Percentiles rank a stretch among this genome's conserved stretches.
Conservation (phyloP, 1,140 invertebrate genomes). For the Babylonia areolata region DNA sequence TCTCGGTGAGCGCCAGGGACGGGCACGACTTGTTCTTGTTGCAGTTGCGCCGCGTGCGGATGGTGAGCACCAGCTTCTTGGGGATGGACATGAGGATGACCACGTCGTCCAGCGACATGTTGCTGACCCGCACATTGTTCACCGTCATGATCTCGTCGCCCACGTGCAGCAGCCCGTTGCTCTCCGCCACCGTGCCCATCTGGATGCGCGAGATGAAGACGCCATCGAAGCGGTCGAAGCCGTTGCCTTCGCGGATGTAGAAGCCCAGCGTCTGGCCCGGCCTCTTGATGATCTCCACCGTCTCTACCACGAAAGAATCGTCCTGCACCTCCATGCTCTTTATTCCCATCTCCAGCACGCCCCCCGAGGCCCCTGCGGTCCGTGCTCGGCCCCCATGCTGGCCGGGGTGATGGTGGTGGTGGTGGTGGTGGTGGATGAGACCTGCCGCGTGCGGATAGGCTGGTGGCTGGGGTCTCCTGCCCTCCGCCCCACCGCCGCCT, state of each 20-base stretch:
- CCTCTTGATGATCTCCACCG: constrained; percentile 99
- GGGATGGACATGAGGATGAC: constrained; percentile 99
- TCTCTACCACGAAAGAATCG: constrained; percentile 83
- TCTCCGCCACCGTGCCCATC: constrained; percentile 84
- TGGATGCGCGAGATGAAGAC: constrained; percentile 99
- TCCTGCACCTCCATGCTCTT: constrained; percentile 73
- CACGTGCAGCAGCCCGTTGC: constrained; percentile 95
- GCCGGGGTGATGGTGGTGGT: neutral
- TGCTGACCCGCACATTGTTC: constrained; percentile 96
- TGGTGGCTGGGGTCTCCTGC: neutral
- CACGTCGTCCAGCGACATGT: constrained; percentile 98
- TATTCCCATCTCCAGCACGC: constrained; percentile 73
- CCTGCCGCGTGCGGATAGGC: neutral
- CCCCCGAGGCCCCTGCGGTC: neutral
- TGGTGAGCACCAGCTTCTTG: constrained; percentile 93
- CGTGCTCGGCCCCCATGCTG: neutral
- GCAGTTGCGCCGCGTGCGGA: constrained; percentile 79
- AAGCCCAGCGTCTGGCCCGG: constrained; percentile 98
- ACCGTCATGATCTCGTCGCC: constrained; percentile 99
- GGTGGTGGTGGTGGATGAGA: constrained; percentile 12
- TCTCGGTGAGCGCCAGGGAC: constrained; percentile 74
- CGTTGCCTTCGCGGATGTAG: constrained; percentile 98
- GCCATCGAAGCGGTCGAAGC: constrained; percentile 92
- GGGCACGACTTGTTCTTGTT: constrained; percentile 73
- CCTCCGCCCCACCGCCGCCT: neutral